Evolutionary conservation across 2,888 invertebrate genomes (phyloP).

Genomic region (Vanessa cardui): DNA sequence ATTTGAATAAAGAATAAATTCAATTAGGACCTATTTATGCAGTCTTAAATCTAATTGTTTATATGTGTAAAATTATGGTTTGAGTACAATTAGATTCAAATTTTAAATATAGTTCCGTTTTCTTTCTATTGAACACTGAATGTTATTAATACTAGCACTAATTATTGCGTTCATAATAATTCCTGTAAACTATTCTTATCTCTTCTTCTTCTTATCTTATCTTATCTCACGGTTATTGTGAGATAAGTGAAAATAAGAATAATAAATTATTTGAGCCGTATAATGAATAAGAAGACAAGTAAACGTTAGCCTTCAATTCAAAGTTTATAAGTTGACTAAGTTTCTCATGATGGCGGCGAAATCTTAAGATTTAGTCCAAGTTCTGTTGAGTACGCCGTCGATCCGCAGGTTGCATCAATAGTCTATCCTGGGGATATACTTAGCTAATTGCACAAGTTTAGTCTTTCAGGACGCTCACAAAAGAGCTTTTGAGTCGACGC

Average conservation of each 20-base stretch:
- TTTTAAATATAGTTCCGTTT: too few species aligned
- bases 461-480: slow-evolving; percentile 10
- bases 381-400: not conserved
- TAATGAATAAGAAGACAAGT: slow-evolving; percentile 26
- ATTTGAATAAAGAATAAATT: too few species aligned
- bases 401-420: slow-evolving; percentile 10
- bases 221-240: not conserved
- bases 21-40: too few species aligned
- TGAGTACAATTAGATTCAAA: too few species aligned
- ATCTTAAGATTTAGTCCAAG: slow-evolving; percentile 7
- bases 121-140: too few species aligned
- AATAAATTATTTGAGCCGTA: not conserved
- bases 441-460: slow-evolving; percentile 16
- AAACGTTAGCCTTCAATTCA: not conserved
- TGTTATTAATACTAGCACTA: too few species aligned
- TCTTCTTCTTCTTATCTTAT: too few species aligned
- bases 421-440: slow-evolving; percentile 10
- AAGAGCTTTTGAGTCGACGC: not conserved
- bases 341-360: not conserved
- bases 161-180: too few species aligned
- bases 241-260: not conserved
- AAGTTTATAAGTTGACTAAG: slow-evolving; percentile 12
- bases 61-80: too few species aligned
- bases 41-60: too few species aligned
- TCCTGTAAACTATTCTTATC: too few species aligned